Evolutionary conservation across 2,797 vertebrate genomes (phyloP), one percentile per base, ranked within the genome.

Genomic region (Phrynocephalus guinanensis): DNA sequence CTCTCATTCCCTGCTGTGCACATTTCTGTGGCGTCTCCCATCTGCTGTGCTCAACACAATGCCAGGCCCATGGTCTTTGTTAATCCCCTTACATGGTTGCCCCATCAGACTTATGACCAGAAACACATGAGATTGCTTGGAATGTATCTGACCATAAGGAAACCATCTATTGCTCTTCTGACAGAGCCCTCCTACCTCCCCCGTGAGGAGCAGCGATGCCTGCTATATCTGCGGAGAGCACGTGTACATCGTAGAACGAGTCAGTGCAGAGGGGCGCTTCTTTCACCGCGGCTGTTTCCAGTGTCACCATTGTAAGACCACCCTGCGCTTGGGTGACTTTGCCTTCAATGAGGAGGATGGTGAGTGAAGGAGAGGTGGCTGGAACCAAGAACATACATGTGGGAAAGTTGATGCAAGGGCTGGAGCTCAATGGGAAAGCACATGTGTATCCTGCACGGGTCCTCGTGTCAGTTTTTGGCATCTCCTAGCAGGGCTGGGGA

Each of bases 211-310:
- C 95, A 92, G 97, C 0, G 98, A 98, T 75, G 95, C 97, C 87
- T 99, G 98, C 88, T 98, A 98, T 92, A 98, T 99, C 91, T 99
- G 98, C 0, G 94, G 93, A 71, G 88, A 94, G 81, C 97, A 95
- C 11, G 97, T 99, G 38, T 99, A 98, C 30, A 95, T 98, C 83
- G 88, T 99, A 95, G 98, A 99, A 93, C 96, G 98, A 66, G 95
- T 98, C 96, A 98, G 98, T 1, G 97, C 97, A 0, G 96, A 99
- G 79, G 98, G 98, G 84, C 97, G 91, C 92, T 99, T 99, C 96
- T 99, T 99, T 97, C 98, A 99, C 90, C 98, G 98, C 1, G 95
- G 97, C 94, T 99, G 98, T 95, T 99, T 99, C 97, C 96, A 93
- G 88, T 99, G 98, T 95, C 88, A 94, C 38, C 87, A 0, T 63